phyloP scores from a whole-genome alignment of 2,113 vertebrate genomes.

The Hippolais icterina region DNA sequence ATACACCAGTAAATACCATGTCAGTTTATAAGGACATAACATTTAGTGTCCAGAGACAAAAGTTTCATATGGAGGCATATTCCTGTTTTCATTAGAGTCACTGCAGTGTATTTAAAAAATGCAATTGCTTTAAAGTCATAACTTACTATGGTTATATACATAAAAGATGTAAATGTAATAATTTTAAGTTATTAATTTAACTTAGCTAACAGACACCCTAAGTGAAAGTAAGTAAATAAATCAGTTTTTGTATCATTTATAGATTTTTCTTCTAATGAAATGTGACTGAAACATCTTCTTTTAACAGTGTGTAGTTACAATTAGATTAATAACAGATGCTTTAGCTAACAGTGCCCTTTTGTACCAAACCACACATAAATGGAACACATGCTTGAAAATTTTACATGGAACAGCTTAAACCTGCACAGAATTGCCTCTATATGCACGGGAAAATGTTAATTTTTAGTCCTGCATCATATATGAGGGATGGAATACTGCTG shows the following conservation, averaged over 20 bases:
- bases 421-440: background rate
- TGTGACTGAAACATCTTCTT: background rate
- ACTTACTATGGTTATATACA: background rate
- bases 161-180: background rate
- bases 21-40: background rate
- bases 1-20: background rate
- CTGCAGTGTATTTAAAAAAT: background rate
- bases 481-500: background rate
- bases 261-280: background rate
- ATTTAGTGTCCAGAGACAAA: background rate
- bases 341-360: background rate
- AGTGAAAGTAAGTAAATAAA: background rate
- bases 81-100: background rate
- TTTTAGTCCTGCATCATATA: background rate
- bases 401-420: background rate
- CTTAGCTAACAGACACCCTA: background rate
- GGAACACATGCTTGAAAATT: background rate
- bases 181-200: background rate
- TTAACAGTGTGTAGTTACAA: background rate
- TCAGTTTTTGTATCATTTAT: background rate
- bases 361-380: background rate
- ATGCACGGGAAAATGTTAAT: background rate
- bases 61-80: background rate
- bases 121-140: background rate
- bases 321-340: background rate